Conservation (phyloP, 2,888 invertebrate species). For the Drosophila peninsularis region DNA sequence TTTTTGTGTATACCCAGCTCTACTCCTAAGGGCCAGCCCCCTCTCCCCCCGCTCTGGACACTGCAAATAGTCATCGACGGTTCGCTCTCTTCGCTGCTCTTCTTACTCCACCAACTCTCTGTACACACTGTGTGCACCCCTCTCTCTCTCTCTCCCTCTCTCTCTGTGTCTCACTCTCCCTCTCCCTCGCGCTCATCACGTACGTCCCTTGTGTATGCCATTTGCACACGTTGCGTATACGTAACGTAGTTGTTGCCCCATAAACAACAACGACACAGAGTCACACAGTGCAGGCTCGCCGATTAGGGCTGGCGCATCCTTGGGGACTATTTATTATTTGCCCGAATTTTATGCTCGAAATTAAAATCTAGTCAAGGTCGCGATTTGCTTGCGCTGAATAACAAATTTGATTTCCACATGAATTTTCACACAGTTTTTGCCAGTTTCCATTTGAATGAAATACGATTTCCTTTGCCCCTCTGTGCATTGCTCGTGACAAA, state of each 20-base stretch:
- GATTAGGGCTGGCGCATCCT: not conserved
- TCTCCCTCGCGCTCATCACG: slow-evolving; percentile 10
- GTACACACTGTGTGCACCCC: slow-evolving; percentile 18
- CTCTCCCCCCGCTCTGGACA: slow-evolving; percentile 8
- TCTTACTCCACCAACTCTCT: slow-evolving; percentile 3
- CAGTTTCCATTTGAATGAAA: not conserved
- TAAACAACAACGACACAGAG: slow-evolving; percentile 47
- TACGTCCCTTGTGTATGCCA: slow-evolving; percentile 58
- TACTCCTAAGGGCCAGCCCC: slow-evolving; percentile 4
- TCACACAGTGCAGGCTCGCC: slow-evolving; percentile 16
- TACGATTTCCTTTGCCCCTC: not conserved
- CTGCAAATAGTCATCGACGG: slow-evolving; percentile 65
- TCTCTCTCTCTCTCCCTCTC: not conserved
- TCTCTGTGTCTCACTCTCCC: not conserved
- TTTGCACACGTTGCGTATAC: slow-evolving; percentile 77
- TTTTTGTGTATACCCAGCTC: slow-evolving; percentile 67
- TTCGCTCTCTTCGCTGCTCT: slow-evolving; percentile 24
- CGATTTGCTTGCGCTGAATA: not conserved
- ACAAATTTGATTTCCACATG: not conserved
- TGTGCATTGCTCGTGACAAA: slow-evolving; percentile 5
- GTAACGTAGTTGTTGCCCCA: slow-evolving; percentile 59
- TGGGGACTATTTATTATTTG: slow-evolving; percentile 8
- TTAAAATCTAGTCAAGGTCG: slow-evolving; percentile 14
- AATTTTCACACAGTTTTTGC: not conserved
- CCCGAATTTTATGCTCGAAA: not conserved